phyloP scores from a whole-genome alignment of 2,113 vertebrate genomes.

The Micronycteris hirsuta region DNA sequence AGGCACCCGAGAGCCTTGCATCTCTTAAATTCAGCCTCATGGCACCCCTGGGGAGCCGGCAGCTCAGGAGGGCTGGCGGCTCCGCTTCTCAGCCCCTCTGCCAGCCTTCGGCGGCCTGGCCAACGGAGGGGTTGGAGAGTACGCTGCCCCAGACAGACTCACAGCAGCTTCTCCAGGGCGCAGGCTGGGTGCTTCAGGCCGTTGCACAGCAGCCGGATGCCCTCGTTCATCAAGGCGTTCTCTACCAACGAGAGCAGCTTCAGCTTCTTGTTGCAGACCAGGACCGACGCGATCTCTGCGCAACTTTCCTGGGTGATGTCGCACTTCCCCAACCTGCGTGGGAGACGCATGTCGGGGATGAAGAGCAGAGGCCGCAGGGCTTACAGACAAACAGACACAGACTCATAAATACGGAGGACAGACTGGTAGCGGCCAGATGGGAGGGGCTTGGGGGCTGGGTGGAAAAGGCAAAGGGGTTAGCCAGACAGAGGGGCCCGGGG shows the following conservation, averaged over 20 bases:
- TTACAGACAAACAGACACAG: background rate
- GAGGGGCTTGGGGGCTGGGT: too few relatives aligned
- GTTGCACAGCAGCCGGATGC: background rate
- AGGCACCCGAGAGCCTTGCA: rapidly evolving
- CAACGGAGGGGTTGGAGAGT: rapidly evolving
- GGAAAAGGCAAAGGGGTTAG: too few relatives aligned
- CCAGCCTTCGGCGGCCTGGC: background rate
- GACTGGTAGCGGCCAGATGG: too few relatives aligned
- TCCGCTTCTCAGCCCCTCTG: too few relatives aligned
- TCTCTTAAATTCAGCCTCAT: background rate
- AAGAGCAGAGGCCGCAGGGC: background rate
- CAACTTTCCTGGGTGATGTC: background rate
- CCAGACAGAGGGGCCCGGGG: too few relatives aligned
- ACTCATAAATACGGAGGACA: too few relatives aligned
- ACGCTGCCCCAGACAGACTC: background rate
- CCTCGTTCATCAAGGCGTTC: background rate
- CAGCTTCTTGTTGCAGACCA: background rate
- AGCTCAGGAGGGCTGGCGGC: too few relatives aligned
- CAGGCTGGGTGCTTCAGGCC: background rate
- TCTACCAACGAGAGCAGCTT: slow-evolving; percentile 2
- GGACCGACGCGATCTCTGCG: background rate
- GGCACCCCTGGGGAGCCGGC: background rate
- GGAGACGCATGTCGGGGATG: background rate
- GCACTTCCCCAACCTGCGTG: background rate
- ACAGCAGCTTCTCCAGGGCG: background rate